phyloP scores from a whole-genome alignment of 2,888 invertebrate species.

The Agonum fuliginosum region DNA sequence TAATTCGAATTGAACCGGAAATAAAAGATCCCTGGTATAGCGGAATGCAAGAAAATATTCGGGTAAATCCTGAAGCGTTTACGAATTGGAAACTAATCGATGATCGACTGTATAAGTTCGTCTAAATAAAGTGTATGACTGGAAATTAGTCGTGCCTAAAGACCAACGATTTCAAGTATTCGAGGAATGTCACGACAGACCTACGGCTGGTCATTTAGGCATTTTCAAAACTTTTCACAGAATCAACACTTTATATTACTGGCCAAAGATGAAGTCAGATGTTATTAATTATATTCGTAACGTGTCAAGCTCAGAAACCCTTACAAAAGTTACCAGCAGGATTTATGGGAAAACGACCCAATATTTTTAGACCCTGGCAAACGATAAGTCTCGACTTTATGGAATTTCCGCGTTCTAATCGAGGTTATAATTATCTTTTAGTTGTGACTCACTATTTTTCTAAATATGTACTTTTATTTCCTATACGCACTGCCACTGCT shows the following conservation, averaged over 20 bases:
- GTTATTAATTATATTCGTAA: not conserved
- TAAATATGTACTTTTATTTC: conserved; percentile 16
- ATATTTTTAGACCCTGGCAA: conserved; percentile 1
- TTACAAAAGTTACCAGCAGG: conserved; percentile 20
- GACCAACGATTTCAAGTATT: not conserved
- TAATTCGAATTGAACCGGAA: not conserved
- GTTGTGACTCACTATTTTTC: not conserved
- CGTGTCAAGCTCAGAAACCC: not conserved
- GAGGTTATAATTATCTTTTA: not conserved
- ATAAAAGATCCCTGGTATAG: not conserved
- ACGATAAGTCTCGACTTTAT: conserved; percentile 28
- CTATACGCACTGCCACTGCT: not conserved
- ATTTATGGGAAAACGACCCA: conserved; percentile 9
- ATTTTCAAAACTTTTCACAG: not conserved
- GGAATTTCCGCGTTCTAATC: not conserved
- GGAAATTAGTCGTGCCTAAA: not conserved
- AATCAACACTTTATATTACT: conserved; percentile 2
- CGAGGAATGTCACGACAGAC: not conserved
- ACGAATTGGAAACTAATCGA: not conserved
- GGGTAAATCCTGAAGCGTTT: not conserved
- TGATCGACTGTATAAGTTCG: not conserved
- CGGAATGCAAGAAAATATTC: not conserved
- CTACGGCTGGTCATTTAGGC: not conserved
- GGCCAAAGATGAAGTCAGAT: not conserved
- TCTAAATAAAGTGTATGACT: conserved; percentile 5